A percentile compares a stretch with the other conserved stretches of the same genome.
Evolutionary conservation across 2,888 invertebrate species (phyloP).

Genomic region (Chironomus riparius): DNA sequence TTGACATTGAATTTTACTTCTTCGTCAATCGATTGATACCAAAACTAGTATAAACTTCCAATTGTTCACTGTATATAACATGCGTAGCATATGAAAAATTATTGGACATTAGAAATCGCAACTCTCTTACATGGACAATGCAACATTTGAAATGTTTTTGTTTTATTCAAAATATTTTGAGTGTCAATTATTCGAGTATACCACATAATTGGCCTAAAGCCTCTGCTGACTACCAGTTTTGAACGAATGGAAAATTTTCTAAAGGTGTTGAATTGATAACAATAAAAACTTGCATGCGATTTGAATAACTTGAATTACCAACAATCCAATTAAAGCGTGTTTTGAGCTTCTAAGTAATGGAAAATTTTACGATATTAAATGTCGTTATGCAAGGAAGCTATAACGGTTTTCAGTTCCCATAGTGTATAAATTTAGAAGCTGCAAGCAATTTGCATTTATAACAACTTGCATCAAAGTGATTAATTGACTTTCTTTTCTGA

Average conservation of each 20-base stretch:
- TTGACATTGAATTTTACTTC: no score
- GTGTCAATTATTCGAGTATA: not conserved
- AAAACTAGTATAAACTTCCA: no score
- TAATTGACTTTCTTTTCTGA: conserved; percentile 19
- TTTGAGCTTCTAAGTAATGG: not conserved
- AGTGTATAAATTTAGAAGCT: not conserved
- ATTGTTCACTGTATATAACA: no score
- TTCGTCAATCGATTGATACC: no score
- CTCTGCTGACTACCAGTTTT: not conserved
- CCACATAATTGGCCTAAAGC: no score
- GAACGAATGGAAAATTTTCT: not conserved
- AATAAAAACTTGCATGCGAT: not conserved
- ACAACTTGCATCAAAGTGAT: not conserved
- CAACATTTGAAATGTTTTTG: not conserved
- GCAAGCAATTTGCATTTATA: not conserved
- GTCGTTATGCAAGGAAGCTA: not conserved
- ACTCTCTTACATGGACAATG: not conserved
- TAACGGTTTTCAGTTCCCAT: not conserved
- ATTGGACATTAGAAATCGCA: not conserved
- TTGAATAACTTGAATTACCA: not conserved
- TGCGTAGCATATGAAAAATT: not conserved
- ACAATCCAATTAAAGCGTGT: not conserved
- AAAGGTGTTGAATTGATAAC: not conserved
- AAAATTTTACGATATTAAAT: not conserved
- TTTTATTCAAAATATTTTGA: not conserved